Conservation (phyloP, 1,140 invertebrate genomes). For the Leptinotarsa texana region DNA sequence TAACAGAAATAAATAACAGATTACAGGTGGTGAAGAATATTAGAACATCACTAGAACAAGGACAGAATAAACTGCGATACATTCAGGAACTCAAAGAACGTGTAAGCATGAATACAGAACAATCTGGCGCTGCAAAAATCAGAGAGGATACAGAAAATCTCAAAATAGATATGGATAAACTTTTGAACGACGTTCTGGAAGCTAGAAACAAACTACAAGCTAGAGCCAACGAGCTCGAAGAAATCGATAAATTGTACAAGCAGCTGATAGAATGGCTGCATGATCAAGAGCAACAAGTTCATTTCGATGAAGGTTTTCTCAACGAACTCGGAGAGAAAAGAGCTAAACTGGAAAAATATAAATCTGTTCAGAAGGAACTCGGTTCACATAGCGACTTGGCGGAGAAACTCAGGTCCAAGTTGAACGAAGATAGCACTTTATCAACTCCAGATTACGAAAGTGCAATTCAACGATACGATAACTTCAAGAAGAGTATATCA, state of each 20-base stretch:
- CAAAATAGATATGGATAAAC: conserved; percentile 84
- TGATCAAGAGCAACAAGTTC: conserved; percentile 81
- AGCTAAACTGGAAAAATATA: conserved; percentile 82
- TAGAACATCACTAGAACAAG: conserved; percentile 84
- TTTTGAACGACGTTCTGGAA: conserved; percentile 79
- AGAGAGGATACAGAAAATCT: conserved; percentile 87
- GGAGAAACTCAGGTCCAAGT: conserved; percentile 70
- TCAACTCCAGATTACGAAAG: conserved; percentile 70
- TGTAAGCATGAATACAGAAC: conserved; percentile 89
- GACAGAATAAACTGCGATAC: conserved; percentile 88
- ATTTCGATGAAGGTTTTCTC: conserved; percentile 69
- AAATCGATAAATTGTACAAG: conserved; percentile 80
- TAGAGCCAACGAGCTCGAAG: conserved; percentile 77
- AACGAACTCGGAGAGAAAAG: conserved; percentile 91
- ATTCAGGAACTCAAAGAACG: conserved; percentile 89
- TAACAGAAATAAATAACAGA: conserved; percentile 82
- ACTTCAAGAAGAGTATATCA: conserved; percentile 67
- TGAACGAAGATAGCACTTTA: conserved; percentile 68
- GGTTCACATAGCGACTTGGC: conserved; percentile 74
- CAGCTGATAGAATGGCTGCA: conserved; percentile 82
- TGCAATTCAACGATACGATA: conserved; percentile 71
- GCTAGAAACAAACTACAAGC: conserved; percentile 72
- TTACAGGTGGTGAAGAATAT: conserved; percentile 82
- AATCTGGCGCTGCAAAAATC: conserved; percentile 81
- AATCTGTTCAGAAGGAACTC: conserved; percentile 76